Evolutionary conservation across 2,888 invertebrate species (phyloP).

Genomic region (Gisinianus flammeolus): DNA sequence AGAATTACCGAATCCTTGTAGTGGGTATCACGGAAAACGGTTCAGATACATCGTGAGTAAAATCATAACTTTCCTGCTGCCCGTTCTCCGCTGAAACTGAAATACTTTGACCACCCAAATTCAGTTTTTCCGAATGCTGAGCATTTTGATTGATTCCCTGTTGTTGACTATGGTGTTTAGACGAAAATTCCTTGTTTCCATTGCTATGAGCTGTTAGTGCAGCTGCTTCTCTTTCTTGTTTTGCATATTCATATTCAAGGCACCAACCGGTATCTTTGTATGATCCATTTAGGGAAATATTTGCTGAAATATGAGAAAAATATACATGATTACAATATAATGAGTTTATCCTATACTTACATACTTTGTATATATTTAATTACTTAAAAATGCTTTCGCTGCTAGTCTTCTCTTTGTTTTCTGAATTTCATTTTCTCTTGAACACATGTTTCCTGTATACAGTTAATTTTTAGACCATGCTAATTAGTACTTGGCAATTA

Average conservation of each 20-base stretch:
- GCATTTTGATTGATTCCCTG: not conserved
- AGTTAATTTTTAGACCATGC: too few relatives aligned
- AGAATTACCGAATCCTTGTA: not conserved
- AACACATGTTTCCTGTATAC: slow-evolving; percentile 38
- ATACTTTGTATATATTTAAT: too few relatives aligned
- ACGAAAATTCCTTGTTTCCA: not conserved
- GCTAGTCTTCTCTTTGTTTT: slow-evolving; percentile 83
- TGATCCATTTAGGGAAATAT: slow-evolving; percentile 92
- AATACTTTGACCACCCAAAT: not conserved
- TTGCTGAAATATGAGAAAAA: too few relatives aligned
- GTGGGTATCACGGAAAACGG: not conserved
- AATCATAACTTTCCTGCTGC: not conserved
- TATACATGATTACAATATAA: too few relatives aligned
- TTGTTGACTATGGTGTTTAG: not conserved
- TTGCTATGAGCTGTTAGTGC: not conserved
- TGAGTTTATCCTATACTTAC: too few relatives aligned
- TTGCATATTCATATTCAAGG: slow-evolving; percentile 13
- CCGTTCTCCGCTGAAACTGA: not conserved
- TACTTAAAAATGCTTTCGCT: slow-evolving; percentile 89
- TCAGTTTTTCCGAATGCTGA: not conserved
- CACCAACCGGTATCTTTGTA: slow-evolving; percentile 64
- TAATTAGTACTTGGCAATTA: too few relatives aligned
- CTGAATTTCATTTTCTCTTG: slow-evolving; percentile 50
- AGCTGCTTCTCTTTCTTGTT: slow-evolving; percentile 14
- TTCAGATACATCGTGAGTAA: not conserved